Evolutionary conservation across 2,888 invertebrate genomes (phyloP).

Genomic region (Aphidius colemani): DNA sequence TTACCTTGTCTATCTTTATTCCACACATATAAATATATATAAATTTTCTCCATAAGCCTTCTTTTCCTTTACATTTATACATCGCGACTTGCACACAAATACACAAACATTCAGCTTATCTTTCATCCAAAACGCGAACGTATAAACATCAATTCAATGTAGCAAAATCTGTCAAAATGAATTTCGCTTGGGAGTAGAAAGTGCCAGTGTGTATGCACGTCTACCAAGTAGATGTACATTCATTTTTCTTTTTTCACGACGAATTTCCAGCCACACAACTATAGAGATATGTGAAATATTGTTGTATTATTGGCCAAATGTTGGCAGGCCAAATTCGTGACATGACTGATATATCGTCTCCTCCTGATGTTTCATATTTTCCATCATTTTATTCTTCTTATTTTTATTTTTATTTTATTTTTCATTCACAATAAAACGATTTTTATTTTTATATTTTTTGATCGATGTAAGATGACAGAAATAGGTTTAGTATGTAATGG

Average conservation of each 20-base stretch:
- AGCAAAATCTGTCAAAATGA: slow-evolving; percentile 58
- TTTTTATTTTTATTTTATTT: neutral
- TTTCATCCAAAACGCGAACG: slow-evolving; percentile 49
- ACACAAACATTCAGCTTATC: slow-evolving; percentile 44
- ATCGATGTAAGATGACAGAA: slow-evolving; percentile 18
- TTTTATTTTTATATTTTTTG: slow-evolving; percentile 6
- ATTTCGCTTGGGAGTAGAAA: slow-evolving; percentile 45
- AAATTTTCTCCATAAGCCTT: neutral
- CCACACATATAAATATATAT: neutral
- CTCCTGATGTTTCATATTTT: slow-evolving; percentile 30
- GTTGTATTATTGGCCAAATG: slow-evolving; percentile 51
- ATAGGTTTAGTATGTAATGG: no score
- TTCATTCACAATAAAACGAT: neutral
- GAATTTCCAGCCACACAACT: slow-evolving; percentile 31
- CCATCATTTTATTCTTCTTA: neutral
- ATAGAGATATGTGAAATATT: slow-evolving; percentile 55
- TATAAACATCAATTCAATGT: slow-evolving; percentile 56
- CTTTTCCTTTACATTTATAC: slow-evolving; percentile 6
- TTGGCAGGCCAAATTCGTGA: slow-evolving; percentile 9
- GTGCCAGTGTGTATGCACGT: slow-evolving; percentile 22
- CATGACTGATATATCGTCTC: slow-evolving; percentile 27
- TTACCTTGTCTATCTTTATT: neutral
- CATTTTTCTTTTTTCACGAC: slow-evolving; percentile 34
- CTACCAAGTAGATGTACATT: slow-evolving; percentile 28
- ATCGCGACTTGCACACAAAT: slow-evolving; percentile 3